A percentile compares a stretch with the other conserved stretches of the same genome.
Evolutionary conservation across 2,888 invertebrate genomes (phyloP).

Genomic region (Zaprionus lineosus): DNA sequence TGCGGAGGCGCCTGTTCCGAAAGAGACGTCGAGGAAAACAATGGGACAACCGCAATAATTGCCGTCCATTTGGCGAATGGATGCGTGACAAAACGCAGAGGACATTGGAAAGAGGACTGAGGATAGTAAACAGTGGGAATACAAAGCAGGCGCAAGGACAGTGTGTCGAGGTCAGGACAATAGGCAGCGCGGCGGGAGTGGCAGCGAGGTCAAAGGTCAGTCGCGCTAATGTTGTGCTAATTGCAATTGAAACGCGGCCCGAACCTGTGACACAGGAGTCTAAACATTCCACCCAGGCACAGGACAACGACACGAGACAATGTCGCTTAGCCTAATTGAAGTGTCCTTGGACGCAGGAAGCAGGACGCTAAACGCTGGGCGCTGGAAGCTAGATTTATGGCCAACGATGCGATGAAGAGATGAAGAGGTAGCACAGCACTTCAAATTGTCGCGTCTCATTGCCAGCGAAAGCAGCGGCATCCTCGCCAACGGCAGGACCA

Average conservation of each 20-base stretch:
- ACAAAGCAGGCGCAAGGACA: conserved; percentile 60
- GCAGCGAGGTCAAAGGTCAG: conserved; percentile 79
- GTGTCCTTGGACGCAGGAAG: conserved; percentile 55
- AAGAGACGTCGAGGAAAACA: conserved; percentile 50
- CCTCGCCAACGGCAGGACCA: conserved; percentile 29
- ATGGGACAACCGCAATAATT: conserved; percentile 72
- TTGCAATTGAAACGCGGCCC: conserved; percentile 56
- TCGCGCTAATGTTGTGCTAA: conserved; percentile 72
- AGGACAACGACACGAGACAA: conserved; percentile 48
- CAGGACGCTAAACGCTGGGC: no score
- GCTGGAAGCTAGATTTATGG: conserved; percentile 60
- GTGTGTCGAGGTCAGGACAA: conserved; percentile 55
- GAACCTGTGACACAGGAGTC: conserved; percentile 37
- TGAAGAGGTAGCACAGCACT: conserved; percentile 35
- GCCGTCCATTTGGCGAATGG: conserved; percentile 70
- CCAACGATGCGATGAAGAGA: no score
- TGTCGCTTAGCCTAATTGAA: conserved; percentile 71
- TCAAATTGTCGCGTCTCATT: conserved; percentile 30
- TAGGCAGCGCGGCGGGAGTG: conserved; percentile 60
- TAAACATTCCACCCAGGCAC: conserved; percentile 28
- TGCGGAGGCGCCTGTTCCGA: conserved; percentile 60
- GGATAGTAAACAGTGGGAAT: conserved; percentile 8
- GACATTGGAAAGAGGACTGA: conserved; percentile 4
- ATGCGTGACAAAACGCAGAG: conserved; percentile 67
- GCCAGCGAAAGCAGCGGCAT: conserved; percentile 43